Conservation (phyloP, 2,888 invertebrate species). For the Scaptomyza caliginosa region DNA sequence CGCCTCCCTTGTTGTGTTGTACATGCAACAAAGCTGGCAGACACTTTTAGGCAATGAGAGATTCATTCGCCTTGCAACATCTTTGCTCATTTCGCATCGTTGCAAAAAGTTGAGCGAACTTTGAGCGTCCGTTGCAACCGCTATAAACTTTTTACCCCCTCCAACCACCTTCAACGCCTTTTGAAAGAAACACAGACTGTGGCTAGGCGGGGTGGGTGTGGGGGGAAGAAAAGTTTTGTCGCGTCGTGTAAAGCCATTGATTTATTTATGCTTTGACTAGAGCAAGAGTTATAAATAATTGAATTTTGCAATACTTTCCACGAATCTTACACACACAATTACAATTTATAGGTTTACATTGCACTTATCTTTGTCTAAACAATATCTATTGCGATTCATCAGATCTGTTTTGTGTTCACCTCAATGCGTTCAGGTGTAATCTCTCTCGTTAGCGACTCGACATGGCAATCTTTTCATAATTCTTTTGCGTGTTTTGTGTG, state of each 20-base stretch:
- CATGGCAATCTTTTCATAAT: constrained; percentile 67
- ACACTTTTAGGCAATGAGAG: not conserved
- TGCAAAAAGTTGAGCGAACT: constrained; percentile 66
- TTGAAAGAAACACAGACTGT: no score
- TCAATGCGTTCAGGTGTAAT: constrained; percentile 63
- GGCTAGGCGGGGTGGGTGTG: no score
- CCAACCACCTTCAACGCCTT: no score
- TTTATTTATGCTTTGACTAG: constrained; percentile 59
- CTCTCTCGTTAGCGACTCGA: constrained; percentile 42
- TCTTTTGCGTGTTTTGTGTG: constrained; percentile 40
- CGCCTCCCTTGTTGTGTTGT: constrained; percentile 32
- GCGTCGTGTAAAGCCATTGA: constrained; percentile 63
- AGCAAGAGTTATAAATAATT: no score
- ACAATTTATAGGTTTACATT: not conserved
- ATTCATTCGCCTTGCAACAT: constrained; percentile 18
- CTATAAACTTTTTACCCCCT: constrained; percentile 58
- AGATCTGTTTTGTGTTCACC: constrained; percentile 47
- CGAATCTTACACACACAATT: no score
- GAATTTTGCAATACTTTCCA: no score
- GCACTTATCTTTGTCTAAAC: no score
- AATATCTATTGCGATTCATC: constrained; percentile 9
- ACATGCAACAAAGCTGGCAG: constrained; percentile 47
- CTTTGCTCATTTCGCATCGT: constrained; percentile 63
- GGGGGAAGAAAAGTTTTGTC: no score
- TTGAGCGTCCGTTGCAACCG: constrained; percentile 68